Evolutionary conservation across 2,113 vertebrate species (phyloP).

Genomic region (Chunga burmeisteri): DNA sequence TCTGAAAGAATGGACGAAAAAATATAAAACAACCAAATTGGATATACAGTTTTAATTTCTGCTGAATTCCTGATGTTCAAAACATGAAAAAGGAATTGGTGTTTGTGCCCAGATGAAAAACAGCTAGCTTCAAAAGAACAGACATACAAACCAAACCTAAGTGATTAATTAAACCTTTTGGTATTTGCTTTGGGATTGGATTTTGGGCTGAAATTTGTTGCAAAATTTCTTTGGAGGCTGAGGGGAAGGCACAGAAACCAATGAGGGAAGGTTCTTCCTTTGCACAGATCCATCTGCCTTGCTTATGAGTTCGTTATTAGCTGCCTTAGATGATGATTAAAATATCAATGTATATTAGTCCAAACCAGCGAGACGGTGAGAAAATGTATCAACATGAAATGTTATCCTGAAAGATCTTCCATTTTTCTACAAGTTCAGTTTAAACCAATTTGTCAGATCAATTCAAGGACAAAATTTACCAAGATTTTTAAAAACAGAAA

Average conservation of each 20-base stretch:
- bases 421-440: background rate
- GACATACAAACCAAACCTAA: background rate
- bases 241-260: background rate
- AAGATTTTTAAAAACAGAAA: background rate
- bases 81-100: background rate
- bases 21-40: background rate
- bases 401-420: background rate
- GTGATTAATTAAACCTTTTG: background rate
- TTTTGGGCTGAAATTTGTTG: background rate
- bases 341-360: background rate
- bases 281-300: background rate
- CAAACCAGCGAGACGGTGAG: background rate
- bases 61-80: background rate
- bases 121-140: background rate
- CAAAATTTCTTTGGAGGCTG: background rate
- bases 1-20: background rate
- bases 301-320: background rate
- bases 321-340: background rate
- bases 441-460: background rate
- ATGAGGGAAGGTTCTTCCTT: background rate
- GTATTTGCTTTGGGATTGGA: background rate
- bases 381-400: background rate
- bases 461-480: background rate
- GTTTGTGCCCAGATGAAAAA: background rate
- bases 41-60: background rate